Evolutionary conservation across 1,140 invertebrate genomes (phyloP).

Genomic region (Atta cephalotes): DNA sequence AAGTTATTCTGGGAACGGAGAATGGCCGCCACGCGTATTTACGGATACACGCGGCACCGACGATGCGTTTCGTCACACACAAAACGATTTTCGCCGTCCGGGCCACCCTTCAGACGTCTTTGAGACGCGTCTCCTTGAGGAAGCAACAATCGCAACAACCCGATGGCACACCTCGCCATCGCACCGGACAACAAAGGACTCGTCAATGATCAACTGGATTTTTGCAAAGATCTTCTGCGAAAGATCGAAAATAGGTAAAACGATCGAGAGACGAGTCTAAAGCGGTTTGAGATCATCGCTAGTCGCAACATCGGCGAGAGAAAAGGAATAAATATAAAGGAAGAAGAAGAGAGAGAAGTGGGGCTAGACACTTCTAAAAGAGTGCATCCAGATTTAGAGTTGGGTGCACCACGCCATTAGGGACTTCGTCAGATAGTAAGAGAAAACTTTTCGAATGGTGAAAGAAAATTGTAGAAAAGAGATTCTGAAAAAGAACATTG

Average conservation of each 20-base stretch:
- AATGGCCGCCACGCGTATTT: constrained; percentile 81
- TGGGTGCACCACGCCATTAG: constrained; percentile 65
- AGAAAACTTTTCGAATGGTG: background rate
- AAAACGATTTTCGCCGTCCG: constrained; percentile 70
- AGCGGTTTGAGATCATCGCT: background rate
- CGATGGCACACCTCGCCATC: background rate
- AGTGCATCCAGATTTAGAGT: constrained; percentile 80
- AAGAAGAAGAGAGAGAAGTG: background rate
- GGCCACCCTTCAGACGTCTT: constrained; percentile 55
- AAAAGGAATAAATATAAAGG: background rate
- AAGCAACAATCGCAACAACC: background rate
- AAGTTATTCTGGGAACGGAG: constrained; percentile 79
- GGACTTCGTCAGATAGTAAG: constrained; percentile 52
- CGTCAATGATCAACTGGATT: background rate
- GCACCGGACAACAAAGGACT: constrained; percentile 5
- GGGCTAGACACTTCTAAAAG: constrained; percentile 78
- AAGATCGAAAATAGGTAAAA: constrained; percentile 29
- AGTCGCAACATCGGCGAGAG: background rate
- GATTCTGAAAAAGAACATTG: background rate
- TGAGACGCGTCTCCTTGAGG: background rate
- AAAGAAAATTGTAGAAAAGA: constrained; percentile 3
- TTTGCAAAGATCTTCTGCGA: constrained; percentile 35
- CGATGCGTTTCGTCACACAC: constrained; percentile 80
- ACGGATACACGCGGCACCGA: constrained; percentile 73
- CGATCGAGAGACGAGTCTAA: background rate